These are phyloP conservation scores for Cynaeus angustus DNA, from an alignment of 2,888 invertebrate species.

Conservation along the genomic window DNA sequence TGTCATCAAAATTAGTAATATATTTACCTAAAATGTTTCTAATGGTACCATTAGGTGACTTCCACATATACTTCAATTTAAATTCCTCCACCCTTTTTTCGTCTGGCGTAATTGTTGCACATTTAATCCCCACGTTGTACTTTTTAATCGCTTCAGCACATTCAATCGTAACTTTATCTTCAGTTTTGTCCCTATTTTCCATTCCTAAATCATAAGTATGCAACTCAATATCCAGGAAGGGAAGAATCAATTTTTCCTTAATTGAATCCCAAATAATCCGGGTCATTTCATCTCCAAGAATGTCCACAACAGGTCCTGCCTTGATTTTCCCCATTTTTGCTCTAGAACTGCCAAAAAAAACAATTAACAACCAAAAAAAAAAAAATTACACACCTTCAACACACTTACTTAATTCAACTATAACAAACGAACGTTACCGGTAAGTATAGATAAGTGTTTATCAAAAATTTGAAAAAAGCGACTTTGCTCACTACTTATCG, in stretches of 20 bases:
- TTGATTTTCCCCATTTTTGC: slow-evolving; percentile 78
- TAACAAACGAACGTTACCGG: no score
- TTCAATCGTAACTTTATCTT: slow-evolving; percentile 96
- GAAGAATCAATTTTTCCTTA: slow-evolving; percentile 96
- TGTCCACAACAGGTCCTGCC: slow-evolving; percentile 92
- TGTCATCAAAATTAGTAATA: no score
- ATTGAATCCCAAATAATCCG: slow-evolving; percentile 99
- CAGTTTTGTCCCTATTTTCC: slow-evolving; percentile 93
- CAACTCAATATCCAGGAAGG: slow-evolving; percentile 95
- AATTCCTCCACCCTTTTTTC: slow-evolving; percentile 96
- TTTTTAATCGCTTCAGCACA: slow-evolving; percentile 97
- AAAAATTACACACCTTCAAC: background rate
- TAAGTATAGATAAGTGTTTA: no score
- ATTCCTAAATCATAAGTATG: slow-evolving; percentile 97
- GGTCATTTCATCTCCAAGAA: slow-evolving; percentile 97
- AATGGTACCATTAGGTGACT: slow-evolving; percentile 91
- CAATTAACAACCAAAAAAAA: background rate
- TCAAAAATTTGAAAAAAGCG: no score
- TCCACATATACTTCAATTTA: slow-evolving; percentile 92
- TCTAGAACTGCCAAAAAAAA: background rate
- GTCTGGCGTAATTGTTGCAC: slow-evolving; percentile 98
- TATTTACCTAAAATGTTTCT: slow-evolving; percentile 76
- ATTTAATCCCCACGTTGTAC: slow-evolving; percentile 99
- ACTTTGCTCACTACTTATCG: no score
- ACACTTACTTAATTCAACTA: no score